These are phyloP conservation scores for Onychorhynchus coronatus DNA, from an alignment of 2,113 vertebrate species.

Conservation along the genomic window DNA sequence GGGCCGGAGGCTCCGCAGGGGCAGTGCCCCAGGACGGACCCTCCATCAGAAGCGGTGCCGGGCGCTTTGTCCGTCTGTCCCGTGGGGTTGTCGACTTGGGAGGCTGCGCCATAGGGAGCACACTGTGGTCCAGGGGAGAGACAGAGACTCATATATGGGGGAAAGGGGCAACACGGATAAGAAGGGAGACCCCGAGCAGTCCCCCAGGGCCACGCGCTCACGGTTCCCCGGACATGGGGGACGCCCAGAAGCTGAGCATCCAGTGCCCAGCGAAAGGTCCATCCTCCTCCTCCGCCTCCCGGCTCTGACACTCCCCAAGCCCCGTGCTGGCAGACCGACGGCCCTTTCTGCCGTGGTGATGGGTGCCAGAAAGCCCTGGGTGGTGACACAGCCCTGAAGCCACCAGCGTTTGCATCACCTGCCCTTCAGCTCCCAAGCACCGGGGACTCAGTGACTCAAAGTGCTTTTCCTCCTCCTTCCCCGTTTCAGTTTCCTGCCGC, in stretches of 20 bases:
- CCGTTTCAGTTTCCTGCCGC: neutral
- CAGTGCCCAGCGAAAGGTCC: neutral
- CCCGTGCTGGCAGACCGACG: accelerated
- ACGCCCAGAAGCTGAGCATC: neutral
- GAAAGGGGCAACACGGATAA: neutral
- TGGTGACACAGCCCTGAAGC: neutral
- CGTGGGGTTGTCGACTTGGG: accelerated
- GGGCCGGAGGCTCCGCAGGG: neutral
- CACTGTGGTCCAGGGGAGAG: neutral
- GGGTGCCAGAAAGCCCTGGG: neutral
- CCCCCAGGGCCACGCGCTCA: accelerated
- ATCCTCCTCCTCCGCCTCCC: neutral
- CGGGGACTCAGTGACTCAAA: neutral
- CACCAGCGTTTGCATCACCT: neutral
- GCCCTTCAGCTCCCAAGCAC: accelerated
- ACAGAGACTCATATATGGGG: accelerated
- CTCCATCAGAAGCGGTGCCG: neutral
- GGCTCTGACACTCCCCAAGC: neutral
- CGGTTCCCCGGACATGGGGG: accelerated
- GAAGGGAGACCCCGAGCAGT: neutral
- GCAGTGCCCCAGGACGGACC: accelerated
- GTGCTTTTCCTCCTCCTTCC: neutral
- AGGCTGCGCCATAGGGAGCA: neutral
- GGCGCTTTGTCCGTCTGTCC: accelerated
- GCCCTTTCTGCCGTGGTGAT: accelerated